Evolutionary conservation across 2,888 invertebrate genomes (phyloP), one percentile per base, ranked within the genome.

Genomic region (Siphlonurus alternatus): DNA sequence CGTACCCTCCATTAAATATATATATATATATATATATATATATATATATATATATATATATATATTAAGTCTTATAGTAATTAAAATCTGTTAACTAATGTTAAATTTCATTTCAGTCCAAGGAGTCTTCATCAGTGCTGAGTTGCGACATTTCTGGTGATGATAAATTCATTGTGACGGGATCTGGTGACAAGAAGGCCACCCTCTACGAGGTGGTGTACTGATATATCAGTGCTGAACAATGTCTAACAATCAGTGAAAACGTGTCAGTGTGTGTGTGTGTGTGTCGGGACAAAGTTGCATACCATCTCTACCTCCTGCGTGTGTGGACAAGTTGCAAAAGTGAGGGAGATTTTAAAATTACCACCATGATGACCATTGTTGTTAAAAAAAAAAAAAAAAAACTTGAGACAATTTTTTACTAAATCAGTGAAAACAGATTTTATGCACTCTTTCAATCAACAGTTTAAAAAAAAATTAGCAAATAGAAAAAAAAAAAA

Each of bases 81-180:
- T n/a, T n/a, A n/a, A n/a, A n/a, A n/a, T n/a, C n/a, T n/a, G n/a
- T n/a, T n/a, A 38, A 38, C 38, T 38, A 25, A 53, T 64, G 7
- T 63, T 61, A 54, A 64, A 56, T 67, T 59, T 66, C 67, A 24
- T 82, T 82, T 25, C 80, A 90, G 90, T 89, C 89, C 62, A 95
- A 96, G 79, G 97, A 98, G 80, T 92, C 94, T 64, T 95, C 95
- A 71, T 96, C 96, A 74, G 96, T 97, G 75, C 83, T 98, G 73
- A 94, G 95, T 80, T 98, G 97, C 83, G 97, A 97, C 83, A 94
- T 97, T 78, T 94, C 96, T 68, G 85, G 89, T 67, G 97, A 98
- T 77, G 97, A 98, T 80, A 95, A 95, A 78, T 96, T 91, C 79
- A 94, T 97, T 73, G 94, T 97, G 72, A 97, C 97, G 61, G 97